Evolutionary conservation across 2,888 invertebrate species (phyloP), one percentile per base, ranked within the genome.

Genomic region (Smittia sp.): DNA sequence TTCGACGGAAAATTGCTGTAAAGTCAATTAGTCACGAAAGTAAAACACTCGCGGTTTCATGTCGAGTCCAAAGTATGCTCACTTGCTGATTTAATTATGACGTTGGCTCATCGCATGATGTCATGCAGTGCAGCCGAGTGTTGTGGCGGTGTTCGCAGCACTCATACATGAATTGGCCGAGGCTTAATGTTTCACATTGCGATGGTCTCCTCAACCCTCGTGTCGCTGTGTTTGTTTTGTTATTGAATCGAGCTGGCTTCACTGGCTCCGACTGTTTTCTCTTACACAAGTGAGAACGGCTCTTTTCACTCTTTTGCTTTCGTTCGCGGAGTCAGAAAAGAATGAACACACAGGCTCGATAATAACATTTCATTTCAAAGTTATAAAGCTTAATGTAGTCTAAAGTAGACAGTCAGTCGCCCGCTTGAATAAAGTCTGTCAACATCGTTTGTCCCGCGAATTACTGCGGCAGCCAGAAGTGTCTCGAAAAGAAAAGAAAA

Each of bases 351-450:
- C 18, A 46, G 22, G 13, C 58, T 58, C 58, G 22, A 58, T 20
- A 58, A 58, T 18, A 58, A 58, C 58, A 58, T 58, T 58, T 58
- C 22, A 22, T 58, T 58, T 58, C 15, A 22, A 58, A 58, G 22
- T 58, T 69, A 69, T 69, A 69, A 69, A 69, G 41, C 52, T 69
- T 77, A 75, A 76, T 77, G 77, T 76, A 83, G 79, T 83, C 83
- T 78, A 77, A 80, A 82, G 82, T 84, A 88, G 88, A 87, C 87
- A 84, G 83, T 83, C 86, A 88, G 88, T 86, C 88, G 87, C 87
- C 83, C 79, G 77, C 76, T 78, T 52, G 75, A 75, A 41, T 15
- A 46, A 69, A 69, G 54, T 54, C 54, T 70, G 54, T 52, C 25
- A 39, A 41, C 67, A 67, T 41, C 39, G 7, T 18, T 41, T 22